Conservation (phyloP, 2,888 invertebrate genomes). For the Drosophila setosimentum region DNA sequence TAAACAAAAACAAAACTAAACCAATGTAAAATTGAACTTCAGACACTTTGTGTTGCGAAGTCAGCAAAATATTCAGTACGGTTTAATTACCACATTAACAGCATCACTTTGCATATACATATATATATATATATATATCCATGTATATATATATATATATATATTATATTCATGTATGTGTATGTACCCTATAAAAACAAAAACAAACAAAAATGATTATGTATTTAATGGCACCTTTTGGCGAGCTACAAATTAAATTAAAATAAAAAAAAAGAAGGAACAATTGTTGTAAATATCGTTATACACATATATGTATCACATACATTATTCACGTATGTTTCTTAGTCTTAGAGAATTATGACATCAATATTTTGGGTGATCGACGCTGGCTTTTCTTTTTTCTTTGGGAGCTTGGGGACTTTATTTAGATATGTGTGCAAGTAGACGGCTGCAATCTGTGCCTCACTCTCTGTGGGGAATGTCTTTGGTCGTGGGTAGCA, state of each 20-base stretch:
- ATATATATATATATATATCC: not conserved
- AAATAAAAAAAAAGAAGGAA: slow-evolving; percentile 34
- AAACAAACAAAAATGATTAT: slow-evolving; percentile 10
- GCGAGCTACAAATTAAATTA: slow-evolving; percentile 42
- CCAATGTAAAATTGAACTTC: not conserved
- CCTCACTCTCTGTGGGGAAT: slow-evolving; percentile 1
- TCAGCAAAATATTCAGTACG: slow-evolving; percentile 1
- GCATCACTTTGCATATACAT: slow-evolving; percentile 11
- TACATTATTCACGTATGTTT: slow-evolving; percentile 28
- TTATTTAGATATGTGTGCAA: not conserved
- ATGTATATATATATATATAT: not conserved
- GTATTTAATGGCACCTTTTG: slow-evolving; percentile 35
- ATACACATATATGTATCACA: slow-evolving; percentile 25
- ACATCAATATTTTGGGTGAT: slow-evolving; percentile 10
- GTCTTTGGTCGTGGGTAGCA: not conserved
- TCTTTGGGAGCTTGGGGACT: not conserved
- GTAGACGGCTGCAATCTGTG: not conserved
- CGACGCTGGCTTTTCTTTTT: slow-evolving; percentile 1
- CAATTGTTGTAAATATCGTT: slow-evolving; percentile 39
- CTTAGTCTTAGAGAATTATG: slow-evolving; percentile 25
- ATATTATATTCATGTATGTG: not conserved
- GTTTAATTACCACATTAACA: slow-evolving; percentile 14
- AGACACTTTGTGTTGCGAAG: slow-evolving; percentile 11
- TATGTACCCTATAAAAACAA: not conserved
- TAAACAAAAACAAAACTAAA: slow-evolving; percentile 13